phyloP scores from a whole-genome alignment of 2,888 invertebrate species.

The Sarcophaga variegata region DNA sequence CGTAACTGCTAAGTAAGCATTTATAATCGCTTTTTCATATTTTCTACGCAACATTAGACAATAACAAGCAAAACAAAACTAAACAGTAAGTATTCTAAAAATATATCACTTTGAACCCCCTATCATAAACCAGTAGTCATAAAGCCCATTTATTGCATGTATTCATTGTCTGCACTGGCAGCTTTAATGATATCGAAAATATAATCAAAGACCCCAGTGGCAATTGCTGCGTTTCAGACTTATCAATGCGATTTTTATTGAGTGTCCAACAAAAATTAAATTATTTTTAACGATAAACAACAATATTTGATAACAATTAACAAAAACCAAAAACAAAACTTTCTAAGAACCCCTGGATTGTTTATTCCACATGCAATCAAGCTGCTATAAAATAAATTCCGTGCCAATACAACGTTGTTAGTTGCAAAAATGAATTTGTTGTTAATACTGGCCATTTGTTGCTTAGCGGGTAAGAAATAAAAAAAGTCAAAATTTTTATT shows the following conservation, averaged over 20 bases:
- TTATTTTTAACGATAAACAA: too few species aligned
- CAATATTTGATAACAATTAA: neutral
- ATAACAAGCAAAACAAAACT: too few species aligned
- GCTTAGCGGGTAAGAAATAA: conserved; percentile 50
- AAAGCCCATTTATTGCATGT: neutral
- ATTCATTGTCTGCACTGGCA: neutral
- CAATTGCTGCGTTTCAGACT: neutral
- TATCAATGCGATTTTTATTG: neutral
- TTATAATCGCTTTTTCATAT: too few species aligned
- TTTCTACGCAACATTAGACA: too few species aligned
- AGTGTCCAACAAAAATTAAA: neutral
- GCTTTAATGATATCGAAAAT: neutral
- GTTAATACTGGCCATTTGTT: conserved; percentile 35
- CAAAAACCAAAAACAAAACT: neutral
- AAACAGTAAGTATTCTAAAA: too few species aligned
- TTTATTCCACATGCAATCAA: neutral
- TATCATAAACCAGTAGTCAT: neutral
- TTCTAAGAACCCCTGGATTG: neutral
- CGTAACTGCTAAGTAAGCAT: too few species aligned
- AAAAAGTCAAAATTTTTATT: neutral
- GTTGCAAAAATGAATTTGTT: conserved; percentile 48
- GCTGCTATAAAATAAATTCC: neutral
- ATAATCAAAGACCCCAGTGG: neutral
- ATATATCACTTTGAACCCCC: neutral
- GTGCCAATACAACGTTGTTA: neutral